A percentile compares a stretch with the other conserved stretches of the same genome.
These are phyloP conservation scores for Uropsilus gracilis DNA, from an alignment of 2,113 vertebrate genomes.

Conservation along the genomic window DNA sequence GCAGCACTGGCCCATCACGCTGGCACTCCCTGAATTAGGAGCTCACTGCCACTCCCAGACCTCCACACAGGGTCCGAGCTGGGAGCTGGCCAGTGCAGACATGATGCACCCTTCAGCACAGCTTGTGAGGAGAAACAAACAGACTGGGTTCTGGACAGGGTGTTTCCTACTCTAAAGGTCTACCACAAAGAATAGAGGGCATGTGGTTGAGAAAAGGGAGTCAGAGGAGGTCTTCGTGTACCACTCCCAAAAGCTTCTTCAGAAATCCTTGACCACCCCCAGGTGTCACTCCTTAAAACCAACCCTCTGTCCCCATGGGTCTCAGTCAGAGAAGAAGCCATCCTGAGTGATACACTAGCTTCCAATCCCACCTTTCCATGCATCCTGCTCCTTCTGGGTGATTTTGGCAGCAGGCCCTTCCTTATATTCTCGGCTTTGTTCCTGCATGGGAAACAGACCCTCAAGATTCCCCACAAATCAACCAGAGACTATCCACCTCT, in stretches of 20 bases:
- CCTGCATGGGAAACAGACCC: not conserved
- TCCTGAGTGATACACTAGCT: too few species aligned
- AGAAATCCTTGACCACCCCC: not conserved
- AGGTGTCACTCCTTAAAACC: too few species aligned
- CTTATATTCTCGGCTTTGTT: not conserved
- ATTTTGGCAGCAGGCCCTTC: not conserved
- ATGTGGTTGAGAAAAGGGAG: not conserved
- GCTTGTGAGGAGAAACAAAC: not conserved
- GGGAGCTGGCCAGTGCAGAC: not conserved
- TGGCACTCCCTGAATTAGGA: fast-evolving
- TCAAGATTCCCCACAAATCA: not conserved
- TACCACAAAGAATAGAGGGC: not conserved
- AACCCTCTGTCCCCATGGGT: not conserved
- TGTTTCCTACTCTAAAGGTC: not conserved
- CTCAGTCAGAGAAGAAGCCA: not conserved
- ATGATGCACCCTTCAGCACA: not conserved
- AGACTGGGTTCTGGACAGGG: fast-evolving
- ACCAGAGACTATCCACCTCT: not conserved
- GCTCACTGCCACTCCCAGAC: not conserved
- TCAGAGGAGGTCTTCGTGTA: not conserved
- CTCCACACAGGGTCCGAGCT: not conserved
- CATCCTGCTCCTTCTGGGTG: not conserved
- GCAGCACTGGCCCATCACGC: not conserved
- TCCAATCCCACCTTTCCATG: not conserved
- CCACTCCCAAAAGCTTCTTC: not conserved